phyloP scores from a whole-genome alignment of 2,797 vertebrate species.

The Cynopterus sphinx region DNA sequence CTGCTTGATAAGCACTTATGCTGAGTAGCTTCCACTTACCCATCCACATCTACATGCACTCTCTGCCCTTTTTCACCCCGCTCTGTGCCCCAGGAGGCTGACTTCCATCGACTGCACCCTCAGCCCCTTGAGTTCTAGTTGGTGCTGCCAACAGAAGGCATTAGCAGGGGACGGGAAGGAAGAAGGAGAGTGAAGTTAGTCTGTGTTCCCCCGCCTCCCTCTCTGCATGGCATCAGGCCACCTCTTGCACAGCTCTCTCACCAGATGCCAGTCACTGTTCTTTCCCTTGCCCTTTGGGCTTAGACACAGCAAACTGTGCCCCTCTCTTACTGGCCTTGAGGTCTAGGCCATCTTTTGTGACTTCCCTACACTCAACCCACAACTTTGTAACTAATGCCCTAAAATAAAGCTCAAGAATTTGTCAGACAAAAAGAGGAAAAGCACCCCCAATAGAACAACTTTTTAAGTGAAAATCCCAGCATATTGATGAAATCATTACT shows the following conservation, averaged over 20 bases:
- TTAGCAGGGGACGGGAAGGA: background rate
- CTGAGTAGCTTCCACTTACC: background rate
- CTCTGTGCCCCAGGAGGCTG: background rate
- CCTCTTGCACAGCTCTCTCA: background rate
- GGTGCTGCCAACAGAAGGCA: background rate
- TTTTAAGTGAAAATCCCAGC: background rate
- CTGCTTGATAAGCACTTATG: background rate
- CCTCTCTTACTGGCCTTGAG: background rate
- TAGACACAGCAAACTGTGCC: background rate
- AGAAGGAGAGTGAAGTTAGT: background rate
- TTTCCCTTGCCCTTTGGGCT: background rate
- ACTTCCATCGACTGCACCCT: background rate
- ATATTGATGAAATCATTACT: background rate
- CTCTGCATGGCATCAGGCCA: too few species aligned
- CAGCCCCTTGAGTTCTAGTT: background rate
- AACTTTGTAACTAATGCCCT: background rate
- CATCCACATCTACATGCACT: background rate
- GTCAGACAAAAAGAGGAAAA: background rate
- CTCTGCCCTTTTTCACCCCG: background rate
- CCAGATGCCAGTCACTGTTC: background rate
- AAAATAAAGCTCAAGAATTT: background rate
- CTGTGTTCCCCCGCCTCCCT: background rate
- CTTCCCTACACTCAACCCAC: background rate
- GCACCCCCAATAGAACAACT: background rate
- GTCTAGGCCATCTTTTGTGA: background rate